Evolutionary conservation across 2,888 invertebrate genomes (phyloP), one percentile per base, ranked within the genome.

Genomic region (Coelinius sp.): DNA sequence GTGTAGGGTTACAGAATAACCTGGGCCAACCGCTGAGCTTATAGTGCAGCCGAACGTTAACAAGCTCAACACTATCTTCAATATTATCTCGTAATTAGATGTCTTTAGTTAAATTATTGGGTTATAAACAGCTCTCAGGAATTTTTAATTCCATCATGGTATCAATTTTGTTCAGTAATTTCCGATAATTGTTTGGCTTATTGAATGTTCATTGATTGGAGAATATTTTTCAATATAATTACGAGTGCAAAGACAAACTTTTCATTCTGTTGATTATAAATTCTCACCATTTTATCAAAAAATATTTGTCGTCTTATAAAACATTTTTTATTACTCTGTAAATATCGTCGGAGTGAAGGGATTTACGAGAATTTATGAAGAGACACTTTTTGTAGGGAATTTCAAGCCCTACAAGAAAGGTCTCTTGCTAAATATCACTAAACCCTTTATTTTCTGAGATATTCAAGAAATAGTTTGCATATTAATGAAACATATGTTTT

Each of bases 1-100:
- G 83, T 83, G 82, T 86, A 83, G 83, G 84, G 83, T 87, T 86
- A 84, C 84, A 63, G 74, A 76, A 80, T 82, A 85, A 86, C 84
- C 83, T 82, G 38, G 81, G 83, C 80, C 82, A 82, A 86, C 85
- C 85, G 79, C 86, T 81, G 82, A 62, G 49, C 71, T n/a, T n/a
- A 71, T 65, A 70, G 53, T 64, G 44, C 7, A 25, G n/a, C 12
- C 20, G 20, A 17, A 14, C 27, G 59, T 31, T 59, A 59, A 59
- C 35, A 35, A 76, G 70, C 63, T 66, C 59, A 74, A 70, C 68
- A 56, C 68, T 73, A 62, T 62, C 49, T 24, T 70, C 12, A 59
- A 59, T 59, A 59, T 59, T 59, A 17, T 20, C 20, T 25, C 59
- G 35, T 59, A 31, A 59, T 59, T 27, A 14, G 31, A 8, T 27